These are phyloP conservation scores for Eudyptes chrysolophus DNA, from an alignment of 2,113 vertebrate genomes.

Conservation along the genomic window DNA sequence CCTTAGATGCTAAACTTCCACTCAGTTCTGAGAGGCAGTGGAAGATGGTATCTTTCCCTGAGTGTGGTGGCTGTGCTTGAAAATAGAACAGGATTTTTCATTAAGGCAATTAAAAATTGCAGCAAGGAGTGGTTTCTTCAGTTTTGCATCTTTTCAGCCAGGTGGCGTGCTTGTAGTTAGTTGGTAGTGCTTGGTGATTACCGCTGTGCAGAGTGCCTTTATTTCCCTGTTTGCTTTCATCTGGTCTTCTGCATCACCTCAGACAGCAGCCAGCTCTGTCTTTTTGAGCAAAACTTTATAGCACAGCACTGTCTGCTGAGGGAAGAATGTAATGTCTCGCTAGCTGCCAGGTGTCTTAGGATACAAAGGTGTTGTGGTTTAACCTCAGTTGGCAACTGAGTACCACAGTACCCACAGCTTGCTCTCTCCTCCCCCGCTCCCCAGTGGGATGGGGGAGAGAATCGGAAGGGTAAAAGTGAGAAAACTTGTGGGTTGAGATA, in stretches of 20 bases:
- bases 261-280: neutral
- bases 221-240: neutral
- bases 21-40: neutral
- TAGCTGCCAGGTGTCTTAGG: neutral
- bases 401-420: too few species aligned
- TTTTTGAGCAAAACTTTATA: neutral
- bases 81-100: neutral
- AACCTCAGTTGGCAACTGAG: too few species aligned
- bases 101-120: neutral
- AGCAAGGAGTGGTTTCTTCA: neutral
- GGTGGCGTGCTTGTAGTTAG: constrained; percentile 15
- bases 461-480: too few species aligned
- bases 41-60: neutral
- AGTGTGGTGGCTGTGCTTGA: neutral
- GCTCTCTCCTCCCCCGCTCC: too few species aligned
- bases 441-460: too few species aligned
- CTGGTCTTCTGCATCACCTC: neutral
- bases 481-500: too few species aligned
- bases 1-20: neutral
- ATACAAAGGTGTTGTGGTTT: neutral
- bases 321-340: neutral
- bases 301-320: neutral
- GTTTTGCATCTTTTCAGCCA: neutral
- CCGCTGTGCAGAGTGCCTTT: neutral
- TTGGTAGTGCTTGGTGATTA: neutral